A percentile compares a stretch with the other conserved stretches of the same genome.
These are phyloP conservation scores for Lycorma delicatula DNA, from an alignment of 1,140 invertebrate genomes.

Conservation along the genomic window DNA sequence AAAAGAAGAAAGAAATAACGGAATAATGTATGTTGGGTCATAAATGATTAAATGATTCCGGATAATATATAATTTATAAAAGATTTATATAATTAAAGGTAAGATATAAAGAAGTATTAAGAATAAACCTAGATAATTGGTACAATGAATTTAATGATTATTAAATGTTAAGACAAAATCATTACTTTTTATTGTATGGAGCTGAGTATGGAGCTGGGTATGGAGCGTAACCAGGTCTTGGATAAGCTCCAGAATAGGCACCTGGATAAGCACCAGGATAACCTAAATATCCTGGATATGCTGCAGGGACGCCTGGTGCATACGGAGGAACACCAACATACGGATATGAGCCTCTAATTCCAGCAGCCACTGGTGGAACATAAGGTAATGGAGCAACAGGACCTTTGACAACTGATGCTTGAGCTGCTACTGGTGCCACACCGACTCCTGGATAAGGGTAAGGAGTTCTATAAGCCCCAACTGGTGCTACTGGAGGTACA, in stretches of 20 bases:
- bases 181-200: no score
- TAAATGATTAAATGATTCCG: no score
- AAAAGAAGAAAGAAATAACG: no score
- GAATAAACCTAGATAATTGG: no score
- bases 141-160: no score
- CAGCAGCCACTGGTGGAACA: background rate
- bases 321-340: background rate
- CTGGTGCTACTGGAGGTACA: background rate
- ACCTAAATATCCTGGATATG: background rate
- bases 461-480: background rate
- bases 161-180: no score
- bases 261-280: background rate
- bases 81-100: no score
- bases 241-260: no score
- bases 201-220: background rate
- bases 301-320: background rate
- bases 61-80: no score
- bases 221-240: no score
- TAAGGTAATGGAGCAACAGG: background rate
- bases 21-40: no score
- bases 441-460: background rate
- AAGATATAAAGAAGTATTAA: no score
- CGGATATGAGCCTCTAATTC: background rate
- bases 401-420: background rate
- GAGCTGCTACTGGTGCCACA: background rate